A percentile compares a stretch with the other conserved stretches of the same genome.
Evolutionary conservation across 2,888 invertebrate genomes (phyloP).

Genomic region (Synergus laeviventris): DNA sequence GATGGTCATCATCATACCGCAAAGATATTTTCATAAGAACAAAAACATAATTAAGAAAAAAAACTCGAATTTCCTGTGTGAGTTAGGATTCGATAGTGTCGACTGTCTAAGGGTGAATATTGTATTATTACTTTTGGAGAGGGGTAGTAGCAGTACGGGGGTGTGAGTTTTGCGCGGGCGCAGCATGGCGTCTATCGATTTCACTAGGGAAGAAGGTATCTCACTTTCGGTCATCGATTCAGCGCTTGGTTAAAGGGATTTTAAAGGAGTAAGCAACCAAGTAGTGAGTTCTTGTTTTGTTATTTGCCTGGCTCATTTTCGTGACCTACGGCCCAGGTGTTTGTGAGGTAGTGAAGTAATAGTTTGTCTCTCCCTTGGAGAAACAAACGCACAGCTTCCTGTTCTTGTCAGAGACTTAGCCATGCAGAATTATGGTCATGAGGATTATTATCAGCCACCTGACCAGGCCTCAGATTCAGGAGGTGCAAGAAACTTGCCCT

Average conservation of each 20-base stretch:
- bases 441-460: constrained; percentile 64
- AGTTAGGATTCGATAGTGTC: not conserved
- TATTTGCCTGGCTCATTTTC: constrained; percentile 24
- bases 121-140: not conserved
- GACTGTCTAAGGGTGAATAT: not conserved
- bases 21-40: not conserved
- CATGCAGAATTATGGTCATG: constrained; percentile 71
- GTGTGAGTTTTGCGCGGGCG: constrained; percentile 64
- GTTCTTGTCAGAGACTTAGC: not conserved
- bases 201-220: constrained; percentile 66
- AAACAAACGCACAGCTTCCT: not conserved
- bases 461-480: constrained; percentile 44
- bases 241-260: constrained; percentile 54
- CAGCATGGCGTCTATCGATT: constrained; percentile 69
- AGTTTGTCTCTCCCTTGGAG: not conserved
- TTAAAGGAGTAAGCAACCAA: constrained; percentile 31
- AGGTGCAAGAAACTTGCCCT: constrained; percentile 57
- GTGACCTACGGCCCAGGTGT: constrained; percentile 5
- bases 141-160: constrained; percentile 41
- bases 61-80: not conserved
- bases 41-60: not conserved
- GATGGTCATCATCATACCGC: not conserved
- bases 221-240: constrained; percentile 70
- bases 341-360: not conserved
- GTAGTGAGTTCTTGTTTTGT: constrained; percentile 36